A percentile compares a stretch with the other conserved stretches of the same genome.
These are phyloP conservation scores for Enteromius argenteus DNA, from an alignment of 2,797 vertebrate genomes.

Conservation along the genomic window DNA sequence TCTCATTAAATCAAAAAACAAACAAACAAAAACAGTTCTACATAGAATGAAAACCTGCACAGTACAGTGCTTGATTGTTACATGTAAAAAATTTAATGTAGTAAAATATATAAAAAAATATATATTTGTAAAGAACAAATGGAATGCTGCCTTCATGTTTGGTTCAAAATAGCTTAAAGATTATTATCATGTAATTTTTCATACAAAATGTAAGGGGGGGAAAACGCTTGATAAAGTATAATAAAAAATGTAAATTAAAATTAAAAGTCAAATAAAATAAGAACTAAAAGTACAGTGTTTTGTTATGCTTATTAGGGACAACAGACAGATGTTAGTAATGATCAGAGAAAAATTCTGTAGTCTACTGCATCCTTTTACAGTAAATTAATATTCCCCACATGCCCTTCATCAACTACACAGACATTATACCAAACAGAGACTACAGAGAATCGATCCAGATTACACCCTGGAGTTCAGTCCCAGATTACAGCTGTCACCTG, in stretches of 20 bases:
- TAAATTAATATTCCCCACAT: neutral
- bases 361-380: neutral
- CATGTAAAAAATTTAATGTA: neutral
- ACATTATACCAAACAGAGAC: conserved; percentile 22
- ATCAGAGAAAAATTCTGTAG: neutral
- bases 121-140: neutral
- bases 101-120: neutral
- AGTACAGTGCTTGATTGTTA: neutral
- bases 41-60: neutral
- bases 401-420: neutral
- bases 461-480: conserved; percentile 12
- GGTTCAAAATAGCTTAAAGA: neutral
- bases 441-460: conserved; percentile 25
- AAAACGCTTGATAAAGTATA: neutral
- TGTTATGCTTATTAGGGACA: neutral
- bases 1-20: neutral
- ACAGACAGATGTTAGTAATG: neutral
- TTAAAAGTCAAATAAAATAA: no score
- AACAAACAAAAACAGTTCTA: neutral
- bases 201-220: neutral
- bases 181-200: neutral
- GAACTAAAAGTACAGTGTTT: neutral
- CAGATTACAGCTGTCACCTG: conserved; percentile 44
- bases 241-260: no score
- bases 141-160: neutral